phyloP scores from a whole-genome alignment of 2,113 vertebrate genomes.

The Ptilonorhynchus violaceus region DNA sequence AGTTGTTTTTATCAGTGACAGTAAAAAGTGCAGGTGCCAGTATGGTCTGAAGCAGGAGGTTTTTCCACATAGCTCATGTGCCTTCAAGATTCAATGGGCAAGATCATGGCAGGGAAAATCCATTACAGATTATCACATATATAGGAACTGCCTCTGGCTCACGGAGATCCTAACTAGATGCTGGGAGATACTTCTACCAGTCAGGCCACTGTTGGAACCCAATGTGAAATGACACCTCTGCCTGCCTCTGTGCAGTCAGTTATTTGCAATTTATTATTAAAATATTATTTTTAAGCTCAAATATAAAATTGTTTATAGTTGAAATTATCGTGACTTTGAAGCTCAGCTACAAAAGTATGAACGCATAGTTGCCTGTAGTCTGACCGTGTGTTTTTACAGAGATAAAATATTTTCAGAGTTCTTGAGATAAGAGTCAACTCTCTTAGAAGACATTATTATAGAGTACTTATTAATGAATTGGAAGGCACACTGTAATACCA shows the following conservation, averaged over 20 bases:
- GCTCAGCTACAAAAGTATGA: background rate
- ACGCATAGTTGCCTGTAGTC: background rate
- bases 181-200: background rate
- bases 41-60: background rate
- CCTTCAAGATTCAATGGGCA: background rate
- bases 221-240: background rate
- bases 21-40: accelerated
- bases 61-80: background rate
- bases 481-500: background rate
- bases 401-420: background rate
- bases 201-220: background rate
- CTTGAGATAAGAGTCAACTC: background rate
- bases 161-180: background rate
- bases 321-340: background rate
- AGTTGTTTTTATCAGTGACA: background rate
- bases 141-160: background rate
- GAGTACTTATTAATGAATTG: background rate
- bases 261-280: background rate
- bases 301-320: background rate
- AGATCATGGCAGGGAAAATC: background rate
- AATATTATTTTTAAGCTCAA: background rate
- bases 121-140: background rate
- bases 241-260: background rate
- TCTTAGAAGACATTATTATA: background rate
- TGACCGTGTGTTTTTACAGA: background rate